A percentile compares a stretch with the other conserved stretches of the same genome.
These are phyloP conservation scores for Aurelia aurita DNA, from an alignment of 30 jellyfish, hydroid and myxozoan genomes.

Conservation along the genomic window DNA sequence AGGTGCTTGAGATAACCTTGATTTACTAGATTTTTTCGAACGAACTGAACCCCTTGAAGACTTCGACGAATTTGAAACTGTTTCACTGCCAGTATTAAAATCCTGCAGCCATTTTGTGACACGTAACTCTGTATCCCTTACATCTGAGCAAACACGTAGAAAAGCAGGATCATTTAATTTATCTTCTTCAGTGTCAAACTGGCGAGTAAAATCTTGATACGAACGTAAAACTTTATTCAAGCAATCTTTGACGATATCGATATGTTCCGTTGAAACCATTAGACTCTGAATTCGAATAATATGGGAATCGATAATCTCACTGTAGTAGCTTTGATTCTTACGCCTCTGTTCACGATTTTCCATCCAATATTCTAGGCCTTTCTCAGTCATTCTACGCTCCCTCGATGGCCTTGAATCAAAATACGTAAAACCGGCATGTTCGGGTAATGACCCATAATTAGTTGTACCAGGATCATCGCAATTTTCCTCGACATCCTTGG, in stretches of 20 bases:
- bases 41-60: constrained; percentile 53
- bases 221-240: constrained; percentile 17
- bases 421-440: not conserved
- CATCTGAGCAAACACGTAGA: not conserved
- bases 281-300: constrained; percentile 3
- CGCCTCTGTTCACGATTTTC: constrained; percentile 6
- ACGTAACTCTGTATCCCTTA: constrained; percentile 11
- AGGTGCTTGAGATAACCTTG: constrained; percentile 22
- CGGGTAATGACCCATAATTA: not conserved
- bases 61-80: constrained; percentile 9
- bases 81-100: constrained; percentile 11
- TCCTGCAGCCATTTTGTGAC: constrained; percentile 29
- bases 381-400: constrained; percentile 7
- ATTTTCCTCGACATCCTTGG: not conserved
- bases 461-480: not conserved
- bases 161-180: constrained; percentile 5
- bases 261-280: constrained; percentile 8
- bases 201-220: constrained; percentile 11
- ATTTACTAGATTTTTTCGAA: constrained; percentile 8
- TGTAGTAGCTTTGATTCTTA: constrained; percentile 15
- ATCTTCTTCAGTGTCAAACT: constrained; percentile 15
- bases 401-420: constrained; percentile 10
- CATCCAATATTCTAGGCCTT: constrained; percentile 23
- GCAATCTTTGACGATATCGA: constrained; percentile 13
- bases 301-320: not conserved